phyloP scores from a whole-genome alignment of 2,113 vertebrate species.

The Stigmatopora argus region DNA sequence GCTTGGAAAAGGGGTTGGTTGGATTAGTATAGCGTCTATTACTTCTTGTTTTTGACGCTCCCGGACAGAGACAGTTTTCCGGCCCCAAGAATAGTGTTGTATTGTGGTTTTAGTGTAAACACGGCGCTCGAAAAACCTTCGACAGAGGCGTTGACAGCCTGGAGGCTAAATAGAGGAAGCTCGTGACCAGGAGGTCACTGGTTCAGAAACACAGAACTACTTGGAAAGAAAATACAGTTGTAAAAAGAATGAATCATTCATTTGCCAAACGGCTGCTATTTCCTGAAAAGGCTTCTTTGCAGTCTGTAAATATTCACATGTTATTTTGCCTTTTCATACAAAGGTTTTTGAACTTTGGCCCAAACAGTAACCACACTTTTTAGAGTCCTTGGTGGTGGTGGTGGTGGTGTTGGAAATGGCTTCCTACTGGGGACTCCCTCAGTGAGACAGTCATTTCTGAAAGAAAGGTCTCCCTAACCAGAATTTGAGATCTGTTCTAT shows the following conservation, averaged over 20 bases:
- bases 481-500: too few species aligned
- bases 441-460: too few species aligned
- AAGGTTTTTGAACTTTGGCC: background rate
- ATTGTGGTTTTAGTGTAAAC: constrained; percentile 39
- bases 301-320: constrained; percentile 40
- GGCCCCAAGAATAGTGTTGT: constrained; percentile 37
- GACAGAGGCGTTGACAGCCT: background rate
- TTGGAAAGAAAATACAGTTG: constrained; percentile 9
- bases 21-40: background rate
- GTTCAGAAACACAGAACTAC: constrained; percentile 7
- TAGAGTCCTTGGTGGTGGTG: too few species aligned
- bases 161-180: constrained; percentile 22
- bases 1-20: constrained; percentile 6
- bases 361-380: too few species aligned
- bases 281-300: background rate
- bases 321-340: constrained; percentile 26
- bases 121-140: constrained; percentile 8
- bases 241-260: constrained; percentile 11
- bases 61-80: constrained; percentile 18
- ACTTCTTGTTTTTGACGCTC: constrained; percentile 19
- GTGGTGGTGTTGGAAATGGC: too few species aligned
- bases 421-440: too few species aligned
- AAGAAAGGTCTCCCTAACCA: too few species aligned
- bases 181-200: constrained; percentile 6
- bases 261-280: constrained; percentile 9